phyloP scores from a whole-genome alignment of 2,797 vertebrate species.

The Sebastes vulpes region DNA sequence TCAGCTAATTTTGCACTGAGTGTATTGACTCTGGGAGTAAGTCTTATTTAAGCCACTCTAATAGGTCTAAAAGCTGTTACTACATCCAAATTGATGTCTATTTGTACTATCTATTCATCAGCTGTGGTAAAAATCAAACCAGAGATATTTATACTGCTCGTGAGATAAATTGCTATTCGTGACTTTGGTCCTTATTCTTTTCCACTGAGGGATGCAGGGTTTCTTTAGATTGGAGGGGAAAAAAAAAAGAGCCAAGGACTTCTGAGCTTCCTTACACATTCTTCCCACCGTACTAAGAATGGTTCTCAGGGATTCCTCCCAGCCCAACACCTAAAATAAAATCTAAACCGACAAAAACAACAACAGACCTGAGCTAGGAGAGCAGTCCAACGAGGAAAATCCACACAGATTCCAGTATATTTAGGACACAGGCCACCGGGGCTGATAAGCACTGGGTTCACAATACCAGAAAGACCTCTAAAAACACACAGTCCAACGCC shows the following conservation, averaged over 20 bases:
- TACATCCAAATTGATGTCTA: conserved; percentile 8
- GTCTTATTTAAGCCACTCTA: conserved; percentile 32
- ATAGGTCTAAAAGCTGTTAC: conserved; percentile 44
- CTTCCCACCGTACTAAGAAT: conserved; percentile 69
- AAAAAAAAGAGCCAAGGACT: conserved; percentile 29
- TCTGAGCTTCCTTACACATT: conserved; percentile 55
- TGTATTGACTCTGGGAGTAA: conserved; percentile 13
- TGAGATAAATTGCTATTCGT: conserved; percentile 62
- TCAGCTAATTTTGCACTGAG: conserved; percentile 7
- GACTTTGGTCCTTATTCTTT: conserved; percentile 60
- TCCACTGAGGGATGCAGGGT: conserved; percentile 46
- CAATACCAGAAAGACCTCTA: conserved; percentile 19
- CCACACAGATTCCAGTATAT: conserved; percentile 44
- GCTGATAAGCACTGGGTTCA: conserved; percentile 51
- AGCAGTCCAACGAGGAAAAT: conserved; percentile 38
- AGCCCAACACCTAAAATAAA: conserved; percentile 75
- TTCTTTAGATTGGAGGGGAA: conserved; percentile 38
- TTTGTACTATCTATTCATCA: conserved; percentile 62
- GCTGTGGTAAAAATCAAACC: conserved; percentile 58
- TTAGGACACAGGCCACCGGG: conserved; percentile 57
- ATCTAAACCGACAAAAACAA: conserved; percentile 72
- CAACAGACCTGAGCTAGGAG: conserved; percentile 61
- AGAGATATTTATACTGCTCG: conserved; percentile 52
- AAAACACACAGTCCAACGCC: neutral
- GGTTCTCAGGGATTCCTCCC: conserved; percentile 65